Conservation (phyloP, 2,888 invertebrate species). For the Watsonalla binaria region DNA sequence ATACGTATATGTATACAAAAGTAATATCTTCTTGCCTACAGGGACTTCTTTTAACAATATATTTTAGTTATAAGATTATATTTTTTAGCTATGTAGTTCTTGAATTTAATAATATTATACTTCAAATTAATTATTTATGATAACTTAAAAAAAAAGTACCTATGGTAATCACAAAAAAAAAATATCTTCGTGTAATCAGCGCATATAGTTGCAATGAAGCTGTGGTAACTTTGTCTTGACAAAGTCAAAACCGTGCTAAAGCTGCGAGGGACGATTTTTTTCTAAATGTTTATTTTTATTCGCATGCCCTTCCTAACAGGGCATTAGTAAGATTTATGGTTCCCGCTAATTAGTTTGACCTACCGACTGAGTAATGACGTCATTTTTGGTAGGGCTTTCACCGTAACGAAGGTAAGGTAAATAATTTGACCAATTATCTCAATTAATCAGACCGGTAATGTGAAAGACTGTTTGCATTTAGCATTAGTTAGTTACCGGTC, state of each 20-base stretch:
- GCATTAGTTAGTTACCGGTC: neutral
- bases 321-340: neutral
- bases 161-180: no score
- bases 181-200: constrained; percentile 6
- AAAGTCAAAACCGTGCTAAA: constrained; percentile 17
- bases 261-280: constrained; percentile 7
- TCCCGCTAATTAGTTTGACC: constrained; percentile 2
- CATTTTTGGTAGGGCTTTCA: neutral
- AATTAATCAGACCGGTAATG: neutral
- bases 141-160: no score
- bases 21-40: no score
- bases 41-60: no score
- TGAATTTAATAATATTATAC: no score
- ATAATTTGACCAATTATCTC: neutral
- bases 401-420: neutral
- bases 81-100: no score
- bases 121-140: no score
- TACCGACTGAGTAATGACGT: neutral
- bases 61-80: no score
- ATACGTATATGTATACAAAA: no score
- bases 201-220: no score
- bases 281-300: constrained; percentile 12
- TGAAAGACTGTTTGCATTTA: neutral
- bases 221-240: no score
- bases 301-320: constrained; percentile 22